Evolutionary conservation across 2,113 vertebrate species (phyloP), one percentile per base, ranked within the genome.

Genomic region (Otis tarda): DNA sequence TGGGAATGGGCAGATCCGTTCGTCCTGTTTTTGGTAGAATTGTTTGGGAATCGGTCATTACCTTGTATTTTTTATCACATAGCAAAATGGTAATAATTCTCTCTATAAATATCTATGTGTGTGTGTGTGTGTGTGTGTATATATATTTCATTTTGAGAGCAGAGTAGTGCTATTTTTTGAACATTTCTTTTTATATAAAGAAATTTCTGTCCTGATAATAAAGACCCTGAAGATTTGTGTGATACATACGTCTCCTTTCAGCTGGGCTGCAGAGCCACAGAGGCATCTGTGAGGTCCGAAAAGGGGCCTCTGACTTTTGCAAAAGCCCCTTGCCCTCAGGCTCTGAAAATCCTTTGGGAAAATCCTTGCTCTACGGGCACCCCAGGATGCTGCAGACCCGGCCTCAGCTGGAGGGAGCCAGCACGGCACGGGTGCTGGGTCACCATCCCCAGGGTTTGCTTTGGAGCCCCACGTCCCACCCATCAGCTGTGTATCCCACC

Each of bases 161-260:
- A 83, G 70, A 83, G 45, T 90, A 94, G 92, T 49, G 37, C 45
- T 97, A 56, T 96, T 97, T 97, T 97, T 95, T 83, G 85, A 96
- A 95, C 56, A 84, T 45, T 73, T 95, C 70, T 96, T 97, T 97
- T 95, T 97, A 92, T 94, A 79, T 89, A 71, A 57, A 91, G 49
- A 81, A 87, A 89, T 78, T 91, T 85, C 86, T 96, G 55, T 93
- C 68, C 50, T 89, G 93, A 83, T 57, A 97, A 97, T 97, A 97
- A 97, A 97, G 28, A 55, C 81, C 49, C 76, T 89, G 63, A 91
- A 90, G 69, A 68, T 97, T 97, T 97, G 90, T 96, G 94, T 79
- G 79, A 65, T 21, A 6, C 0, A 43, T 79, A 16, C 18, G 7
- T 84, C 50, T 96, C 61, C 65, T 94, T 89, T 73, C 1, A 4